Percentiles rank a stretch among this genome's conserved stretches.
These are phyloP conservation scores for Melikaiella ostensackeni DNA, from an alignment of 2,888 invertebrate genomes.

Conservation along the genomic window DNA sequence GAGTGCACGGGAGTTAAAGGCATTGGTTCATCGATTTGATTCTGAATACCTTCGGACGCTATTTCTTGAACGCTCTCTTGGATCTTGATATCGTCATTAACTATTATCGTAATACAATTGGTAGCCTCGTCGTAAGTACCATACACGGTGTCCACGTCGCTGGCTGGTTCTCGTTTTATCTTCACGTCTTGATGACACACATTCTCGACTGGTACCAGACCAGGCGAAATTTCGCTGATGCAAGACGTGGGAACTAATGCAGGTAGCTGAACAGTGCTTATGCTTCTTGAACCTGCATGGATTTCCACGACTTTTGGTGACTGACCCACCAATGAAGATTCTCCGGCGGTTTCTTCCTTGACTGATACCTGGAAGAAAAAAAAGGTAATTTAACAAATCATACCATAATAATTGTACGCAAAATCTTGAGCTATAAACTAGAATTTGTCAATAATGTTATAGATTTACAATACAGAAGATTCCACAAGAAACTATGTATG, in stretches of 20 bases:
- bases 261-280: conserved; percentile 52
- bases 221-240: conserved; percentile 61
- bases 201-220: conserved; percentile 53
- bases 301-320: conserved; percentile 91
- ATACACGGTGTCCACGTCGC: conserved; percentile 82
- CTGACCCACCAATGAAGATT: conserved; percentile 90
- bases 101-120: conserved; percentile 85
- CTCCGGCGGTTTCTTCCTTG: conserved; percentile 76
- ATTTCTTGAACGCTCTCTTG: conserved; percentile 71
- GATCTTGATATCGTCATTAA: conserved; percentile 77
- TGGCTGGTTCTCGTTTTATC: conserved; percentile 73
- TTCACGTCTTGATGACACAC: conserved; percentile 56
- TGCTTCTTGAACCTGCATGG: conserved; percentile 81
- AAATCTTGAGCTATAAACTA: background rate
- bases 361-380: conserved; percentile 68
- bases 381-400: conserved; percentile 47
- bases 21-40: conserved; percentile 53
- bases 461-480: no score
- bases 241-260: conserved; percentile 40
- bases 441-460: no score
- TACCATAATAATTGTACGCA: conserved; percentile 50
- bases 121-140: conserved; percentile 86
- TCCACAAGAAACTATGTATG: no score
- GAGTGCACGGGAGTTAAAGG: conserved; percentile 46
- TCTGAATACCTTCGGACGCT: conserved; percentile 55